Evolutionary conservation across 2,888 invertebrate genomes (phyloP), one percentile per base, ranked within the genome.

Genomic region (Plebejus melissa): DNA sequence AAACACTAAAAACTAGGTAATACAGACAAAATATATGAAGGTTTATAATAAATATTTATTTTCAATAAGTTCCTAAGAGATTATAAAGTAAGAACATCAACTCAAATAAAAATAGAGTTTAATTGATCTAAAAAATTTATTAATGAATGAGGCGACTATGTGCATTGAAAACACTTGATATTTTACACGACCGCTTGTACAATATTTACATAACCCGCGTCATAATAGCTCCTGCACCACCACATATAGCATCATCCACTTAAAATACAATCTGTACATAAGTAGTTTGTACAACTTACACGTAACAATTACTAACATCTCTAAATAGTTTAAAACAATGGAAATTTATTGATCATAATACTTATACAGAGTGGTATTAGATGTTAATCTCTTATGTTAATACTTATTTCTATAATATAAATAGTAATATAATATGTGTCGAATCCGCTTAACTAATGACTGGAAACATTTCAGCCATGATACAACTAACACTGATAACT

Each of bases 61-160:
- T 72, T 72, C 54, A 72, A 72, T 72, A 72, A 72, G 72, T 72
- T 54, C 54, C 72, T 72, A 72, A 72, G 72, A 72, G 46, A 72
- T 54, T 50, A 72, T 72, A 72, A 50, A 72, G 72, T 72, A 72
- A 72, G 72, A 72, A 72, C 72, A 72, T 72, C 16, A 72, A 72
- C 72, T 72, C 79, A 79, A 80, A 81, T 78, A 79, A 76, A 80
- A 82, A 81, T 78, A 76, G 78, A 79, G 79, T 78, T 82, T 86
- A 85, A 88, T 90, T 90, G 90, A 90, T 93, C 94, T 92, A 94
- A 90, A 93, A 92, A 93, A 90, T 92, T 91, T 93, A 91, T 93
- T 93, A 91, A 91, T 92, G 90, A 92, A 93, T 89, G 92, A 93
- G 91, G 91, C 92, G 93, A 93, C 93, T 93, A 94, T 93, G 93